Evolutionary conservation across 2,113 vertebrate genomes (phyloP).

Genomic region (Ptyas mucosa): DNA sequence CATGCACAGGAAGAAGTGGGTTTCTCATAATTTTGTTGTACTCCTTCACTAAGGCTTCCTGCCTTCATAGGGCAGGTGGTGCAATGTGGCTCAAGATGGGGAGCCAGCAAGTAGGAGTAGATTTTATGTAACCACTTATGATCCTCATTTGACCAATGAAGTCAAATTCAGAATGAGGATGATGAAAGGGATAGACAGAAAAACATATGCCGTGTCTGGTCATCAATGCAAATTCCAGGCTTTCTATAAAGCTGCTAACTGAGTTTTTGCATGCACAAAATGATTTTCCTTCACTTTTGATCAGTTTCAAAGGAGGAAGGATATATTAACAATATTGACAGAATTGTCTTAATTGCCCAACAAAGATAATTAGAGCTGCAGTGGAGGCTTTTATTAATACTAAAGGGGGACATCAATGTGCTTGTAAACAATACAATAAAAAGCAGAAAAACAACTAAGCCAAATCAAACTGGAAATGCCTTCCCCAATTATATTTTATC

Average conservation of each 20-base stretch:
- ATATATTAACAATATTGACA: slow-evolving; percentile 65
- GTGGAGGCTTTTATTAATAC: slow-evolving; percentile 62
- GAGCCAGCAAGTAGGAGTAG: too few species aligned
- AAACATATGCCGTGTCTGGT: not conserved
- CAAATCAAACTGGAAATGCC: not conserved
- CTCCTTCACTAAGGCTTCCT: too few species aligned
- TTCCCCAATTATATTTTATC: slow-evolving; percentile 25
- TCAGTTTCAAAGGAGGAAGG: slow-evolving; percentile 56
- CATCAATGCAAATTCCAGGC: slow-evolving; percentile 50
- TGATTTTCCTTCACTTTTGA: slow-evolving; percentile 67
- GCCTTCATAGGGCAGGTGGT: too few species aligned
- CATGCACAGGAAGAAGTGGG: too few species aligned
- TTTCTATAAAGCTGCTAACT: slow-evolving; percentile 64
- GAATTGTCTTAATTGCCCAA: slow-evolving; percentile 65
- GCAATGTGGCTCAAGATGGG: too few species aligned
- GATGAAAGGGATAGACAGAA: not conserved
- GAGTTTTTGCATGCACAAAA: slow-evolving; percentile 73
- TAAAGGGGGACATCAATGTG: slow-evolving; percentile 25
- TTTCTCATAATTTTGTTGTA: too few species aligned
- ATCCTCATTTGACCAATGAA: too few species aligned
- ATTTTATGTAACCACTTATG: too few species aligned
- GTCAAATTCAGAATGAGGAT: slow-evolving; percentile 8
- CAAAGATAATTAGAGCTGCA: slow-evolving; percentile 53
- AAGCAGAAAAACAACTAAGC: slow-evolving; percentile 4
- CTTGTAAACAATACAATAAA: not conserved